Base-by-base conservation (phyloP, 1,140 invertebrate species). In the Sycophila sp. region DNA sequence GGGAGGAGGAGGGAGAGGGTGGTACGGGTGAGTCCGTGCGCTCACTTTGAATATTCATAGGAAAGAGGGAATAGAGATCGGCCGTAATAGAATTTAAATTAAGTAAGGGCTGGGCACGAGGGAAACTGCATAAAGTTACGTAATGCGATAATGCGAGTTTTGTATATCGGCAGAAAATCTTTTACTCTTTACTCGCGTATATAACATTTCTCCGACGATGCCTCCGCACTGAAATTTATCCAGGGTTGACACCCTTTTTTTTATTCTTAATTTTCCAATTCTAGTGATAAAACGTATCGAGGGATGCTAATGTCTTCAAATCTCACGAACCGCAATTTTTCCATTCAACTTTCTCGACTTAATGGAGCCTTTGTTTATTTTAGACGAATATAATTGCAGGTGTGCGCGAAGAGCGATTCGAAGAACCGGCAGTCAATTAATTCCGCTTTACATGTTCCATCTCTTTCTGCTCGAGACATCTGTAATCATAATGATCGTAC, bases 401-500 rank as follows among this genome's bases (percentile, higher is more conserved):
- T 4, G n/a, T 15, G 59, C 22, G 58, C 22, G 49, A 55, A 45
- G 45, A 34, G 19, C 28, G 26, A 38, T 68, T 68, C 56, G 19
- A 69, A 62, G 45, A 69, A 63, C 4, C 19, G 36, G 32, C 51
- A 30, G 67, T 63, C 58, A 69, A 69, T 69, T 69, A 69, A 69
- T 63, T 63, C 47, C 67, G 47, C 45, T 42, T 62, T 62, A 69
- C 47, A 69, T 62, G 32, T 73, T 75, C 67, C 66, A 73, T 76
- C 72, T 73, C 74, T 74, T 75, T 76, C 59, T 71, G 67, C 73
- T 69, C 71, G 72, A 83, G 81, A 85, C 80, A 82, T 81, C 81
- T 83, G 82, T 84, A 85, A 86, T 86, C 85, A 81, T 82, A 83
- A 85, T 85, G 81, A 85, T 82, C 82, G 80, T 80, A 19, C 76